Evolutionary conservation across 2,797 vertebrate species (phyloP), one percentile per base, ranked within the genome.

Genomic region (Melanotaenia boesemani): DNA sequence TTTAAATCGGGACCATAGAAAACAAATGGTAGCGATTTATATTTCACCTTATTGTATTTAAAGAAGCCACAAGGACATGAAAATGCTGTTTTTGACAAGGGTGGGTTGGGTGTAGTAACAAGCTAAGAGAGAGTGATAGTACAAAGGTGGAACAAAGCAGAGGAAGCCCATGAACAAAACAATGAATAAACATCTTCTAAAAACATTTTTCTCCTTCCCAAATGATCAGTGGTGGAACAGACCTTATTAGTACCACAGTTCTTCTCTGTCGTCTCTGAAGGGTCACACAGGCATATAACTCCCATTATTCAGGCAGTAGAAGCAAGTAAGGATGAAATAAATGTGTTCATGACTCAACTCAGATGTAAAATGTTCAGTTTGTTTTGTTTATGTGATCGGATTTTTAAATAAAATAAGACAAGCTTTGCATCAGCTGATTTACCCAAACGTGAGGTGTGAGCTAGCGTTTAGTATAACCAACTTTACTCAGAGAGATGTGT

Each of bases 21-120:
- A 82, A 73, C 63, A 72, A 77, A 69, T 44, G 62, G 57, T n/a
- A 34, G 80, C 69, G 72, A 65, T 74, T 80, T 79, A 74, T 30
- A 61, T 44, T 56, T 22, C 36, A 46, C 61, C 61, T 74, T 68
- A 84, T 73, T 67, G 67, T 64, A 72, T 75, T 59, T 18, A 41
- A 46, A 65, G 39, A 9, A 50, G 80, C 67, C 54, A 68, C 76
- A 56, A 69, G 70, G 58, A 71, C 28, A 37, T 65, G 37, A 75
- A 44, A 44, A 76, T 32, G 56, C 26, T 18, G 41, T 13, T 36
- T 39, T 71, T 78, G 75, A 63, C 74, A 67, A 73, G 41, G 11
- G 5, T 24, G 41, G 12, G 5, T 22, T 20, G 46, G 68, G 46
- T 57, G 0, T 5, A 54, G 63, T 48, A 16, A 30, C 28, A 61